Evolutionary conservation across 1,140 invertebrate genomes (phyloP).

Genomic region (Plectrocnemia conspersa): DNA sequence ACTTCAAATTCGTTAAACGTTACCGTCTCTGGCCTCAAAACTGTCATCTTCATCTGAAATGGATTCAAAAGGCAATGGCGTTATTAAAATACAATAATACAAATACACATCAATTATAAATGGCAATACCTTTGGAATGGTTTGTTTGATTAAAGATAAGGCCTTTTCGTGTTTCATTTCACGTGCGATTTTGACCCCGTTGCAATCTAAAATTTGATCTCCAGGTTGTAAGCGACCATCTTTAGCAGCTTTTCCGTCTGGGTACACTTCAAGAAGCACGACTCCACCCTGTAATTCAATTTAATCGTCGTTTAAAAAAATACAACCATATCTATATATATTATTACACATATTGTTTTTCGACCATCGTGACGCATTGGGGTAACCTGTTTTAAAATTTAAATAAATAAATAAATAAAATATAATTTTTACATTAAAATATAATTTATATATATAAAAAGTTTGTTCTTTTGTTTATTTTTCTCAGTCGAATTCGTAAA

Average conservation of each 20-base stretch:
- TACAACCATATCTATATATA: background rate
- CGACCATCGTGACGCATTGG: too few relatives aligned
- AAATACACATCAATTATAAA: background rate
- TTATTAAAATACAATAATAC: background rate
- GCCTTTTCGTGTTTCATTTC: slow-evolving; percentile 57
- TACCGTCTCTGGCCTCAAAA: slow-evolving; percentile 81
- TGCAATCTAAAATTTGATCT: slow-evolving; percentile 91
- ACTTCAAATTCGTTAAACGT: slow-evolving; percentile 82
- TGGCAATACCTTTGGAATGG: slow-evolving; percentile 58
- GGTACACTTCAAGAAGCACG: slow-evolving; percentile 89
- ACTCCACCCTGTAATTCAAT: slow-evolving; percentile 69
- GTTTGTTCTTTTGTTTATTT: too few relatives aligned
- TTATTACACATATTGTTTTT: too few relatives aligned
- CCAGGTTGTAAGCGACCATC: slow-evolving; percentile 87
- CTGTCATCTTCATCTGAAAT: slow-evolving; percentile 78
- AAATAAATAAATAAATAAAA: slow-evolving; percentile 9
- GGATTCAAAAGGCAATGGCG: background rate
- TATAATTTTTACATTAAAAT: too few relatives aligned
- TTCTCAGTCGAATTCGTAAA: too few relatives aligned
- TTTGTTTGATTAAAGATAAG: slow-evolving; percentile 64
- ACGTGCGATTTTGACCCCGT: slow-evolving; percentile 69
- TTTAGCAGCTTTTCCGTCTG: slow-evolving; percentile 83
- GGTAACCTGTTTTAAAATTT: background rate
- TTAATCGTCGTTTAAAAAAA: background rate
- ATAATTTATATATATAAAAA: too few relatives aligned